Evolutionary conservation across 2,113 vertebrate species (phyloP), one percentile per base, ranked within the genome.

Genomic region (Labrus mixtus): DNA sequence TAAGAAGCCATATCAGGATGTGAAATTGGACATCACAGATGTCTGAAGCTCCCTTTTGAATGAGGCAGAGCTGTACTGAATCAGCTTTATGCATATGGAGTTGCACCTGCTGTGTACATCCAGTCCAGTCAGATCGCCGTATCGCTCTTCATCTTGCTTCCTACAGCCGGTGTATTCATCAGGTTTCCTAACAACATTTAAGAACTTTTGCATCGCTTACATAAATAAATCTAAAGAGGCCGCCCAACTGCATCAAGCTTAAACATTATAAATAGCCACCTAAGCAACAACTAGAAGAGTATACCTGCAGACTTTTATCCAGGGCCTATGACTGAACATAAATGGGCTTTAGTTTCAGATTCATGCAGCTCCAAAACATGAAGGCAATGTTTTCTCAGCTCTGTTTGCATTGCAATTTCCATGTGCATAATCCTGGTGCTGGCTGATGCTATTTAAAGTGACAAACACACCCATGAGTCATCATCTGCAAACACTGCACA

Each of bases 41-140:
- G 63, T 60, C 69, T 59, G 62, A 71, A 65, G 75, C 59, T 63
- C 19, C 70, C 45, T 61, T 48, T 20, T 57, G 25, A 53, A 65
- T 76, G 59, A 81, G 61, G 53, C 67, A 54, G 17, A 60, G 17
- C 36, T 20, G 16, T 33, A 56, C 23, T 51, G 68, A 64, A 57
- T 75, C 25, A 13, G 11, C 20, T n/a, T 37, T 37, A 61, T 90
- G 71, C 75, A 83, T 82, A 89, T 89, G 81, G 37, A 90, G 86
- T 53, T 60, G 46, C 89, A 90, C 63, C 87, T 90, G 83, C 36
- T 60, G 55, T 85, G 75, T 23, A 17, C 48, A 33, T 76, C 33
- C 57, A 69, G 58, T 50, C 54, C 39, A 45, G 53, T 79, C 41
- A n/a, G 67, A 11, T 15, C 55, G 55, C 48, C 54, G 60, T 33